Base-by-base conservation (phyloP, 2,797 vertebrate genomes). In the Tachyglossus aculeatus region DNA sequence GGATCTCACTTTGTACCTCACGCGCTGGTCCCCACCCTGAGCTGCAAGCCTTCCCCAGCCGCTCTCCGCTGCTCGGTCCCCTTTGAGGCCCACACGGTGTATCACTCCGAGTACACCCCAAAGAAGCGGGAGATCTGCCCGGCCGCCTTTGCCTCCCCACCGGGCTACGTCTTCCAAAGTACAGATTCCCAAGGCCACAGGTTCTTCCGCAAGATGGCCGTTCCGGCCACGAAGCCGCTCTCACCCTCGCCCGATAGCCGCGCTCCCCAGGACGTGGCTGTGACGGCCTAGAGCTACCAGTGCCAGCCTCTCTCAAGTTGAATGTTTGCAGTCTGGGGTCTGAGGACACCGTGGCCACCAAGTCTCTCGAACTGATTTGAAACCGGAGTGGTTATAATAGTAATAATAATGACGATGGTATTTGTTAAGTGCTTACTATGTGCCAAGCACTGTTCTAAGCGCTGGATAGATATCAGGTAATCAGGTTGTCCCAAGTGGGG, bases 1-100 rank as follows among this genome's bases (percentile, higher is more conserved):
- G 91, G 86, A 72, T 90, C 91, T 51, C 94, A 96, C 77, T 96
- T 90, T 22, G 24, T 82, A 71, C 91, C 90, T 3, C 93, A 95
- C 45, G 77, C 80, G 40, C 66, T 91, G 36, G 74, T 81, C 33
- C 92, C 90, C 22, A 74, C 70, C 5, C 57, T 60, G 59, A 95
- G 93, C 53, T 95, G 80, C 85, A 96, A 89, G 83, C 94, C 95
- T 13, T 11, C 43, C 13, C 55, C 51, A 0, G 21, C 59, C 5
- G n/a, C 84, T 3, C 2, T 78, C 29, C 63, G 44, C 27, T 87
- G 52, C 10, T 64, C 78, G 1, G 74, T 16, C 37, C 93, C 91
- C 4, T 91, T 96, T 68, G 87, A 92, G 36, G 82, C 57, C 13
- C 77, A 83, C 37, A 95, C 95, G 40, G 60, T 88, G 73, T 96